Evolutionary conservation across 2,888 invertebrate genomes (phyloP), one percentile per base, ranked within the genome.

Genomic region (Lasioglossum marginatum): DNA sequence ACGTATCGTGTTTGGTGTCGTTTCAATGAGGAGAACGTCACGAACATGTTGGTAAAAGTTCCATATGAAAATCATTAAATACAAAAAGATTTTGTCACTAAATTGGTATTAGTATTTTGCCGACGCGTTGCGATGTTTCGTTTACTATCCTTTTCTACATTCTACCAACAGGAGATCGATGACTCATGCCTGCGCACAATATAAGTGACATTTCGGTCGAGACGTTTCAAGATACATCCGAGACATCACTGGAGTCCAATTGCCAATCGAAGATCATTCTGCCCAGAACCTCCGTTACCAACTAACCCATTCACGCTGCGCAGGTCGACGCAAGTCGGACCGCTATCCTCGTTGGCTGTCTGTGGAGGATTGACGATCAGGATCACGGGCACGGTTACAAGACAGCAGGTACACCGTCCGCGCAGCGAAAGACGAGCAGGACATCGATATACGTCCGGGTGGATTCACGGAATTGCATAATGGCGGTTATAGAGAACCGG

Each of bases 401-500:
- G 68, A 63, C 79, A 79, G 76, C 85, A 77, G 75, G 77, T 78
- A 81, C 77, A 60, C 57, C 45, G 60, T 23, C 66, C 57, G 70
- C 70, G 12, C 70, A 70, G 72, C 82, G 82, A 89, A 81, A 82
- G 88, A 89, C 82, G 81, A 82, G 80, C 85, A 79, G 79, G 74
- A 82, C 87, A 91, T 89, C 89, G 91, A 87, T 89, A 88, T 88
- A 89, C 81, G 84, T 88, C 77, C 81, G 75, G 85, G 86, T 87
- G 89, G 83, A 89, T 89, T 89, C 91, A 82, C 80, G 87, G 88
- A 89, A 90, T 91, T 81, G 86, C 87, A 88, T 89, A 90, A 91
- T 91, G 87, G 86, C 81, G 83, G 76, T 77, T 78, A 85, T 81
- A 79, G 81, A 79, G 79, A 86, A 82, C 81, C 88, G 79, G 86